A percentile compares a stretch with the other conserved stretches of the same genome.
Conservation (phyloP, 2,797 vertebrate species). For the Esox lucius region DNA sequence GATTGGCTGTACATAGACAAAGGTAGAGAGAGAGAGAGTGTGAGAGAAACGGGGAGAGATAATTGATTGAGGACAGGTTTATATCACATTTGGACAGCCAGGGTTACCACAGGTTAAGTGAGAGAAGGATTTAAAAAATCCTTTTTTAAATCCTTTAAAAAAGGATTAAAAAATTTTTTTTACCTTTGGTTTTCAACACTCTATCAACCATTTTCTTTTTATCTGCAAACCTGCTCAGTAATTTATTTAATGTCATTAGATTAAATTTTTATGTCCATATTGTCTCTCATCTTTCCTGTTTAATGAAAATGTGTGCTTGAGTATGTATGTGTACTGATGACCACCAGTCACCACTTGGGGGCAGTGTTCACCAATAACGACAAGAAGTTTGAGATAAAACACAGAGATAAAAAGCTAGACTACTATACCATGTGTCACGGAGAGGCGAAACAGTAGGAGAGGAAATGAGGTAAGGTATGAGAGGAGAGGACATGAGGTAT, state of each 20-base stretch:
- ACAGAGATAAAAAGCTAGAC: not conserved
- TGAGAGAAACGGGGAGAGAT: not conserved
- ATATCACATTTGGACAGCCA: not conserved
- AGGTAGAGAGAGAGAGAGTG: not conserved
- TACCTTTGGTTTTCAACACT: not conserved
- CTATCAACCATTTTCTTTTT: not conserved
- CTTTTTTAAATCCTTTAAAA: too few relatives aligned
- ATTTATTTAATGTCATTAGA: not conserved
- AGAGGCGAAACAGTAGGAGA: not conserved
- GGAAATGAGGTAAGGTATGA: too few relatives aligned
- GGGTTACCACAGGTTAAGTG: not conserved
- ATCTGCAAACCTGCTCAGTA: not conserved
- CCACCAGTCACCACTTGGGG: not conserved
- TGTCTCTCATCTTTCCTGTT: not conserved
- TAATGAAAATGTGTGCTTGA: not conserved
- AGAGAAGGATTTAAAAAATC: too few relatives aligned
- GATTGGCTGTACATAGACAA: slow-evolving; percentile 22
- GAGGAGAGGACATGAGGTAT: too few relatives aligned
- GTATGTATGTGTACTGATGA: not conserved
- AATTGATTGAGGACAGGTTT: not conserved
- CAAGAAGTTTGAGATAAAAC: not conserved
- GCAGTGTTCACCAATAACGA: not conserved
- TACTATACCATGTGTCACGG: not conserved
- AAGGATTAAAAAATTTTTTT: too few relatives aligned
- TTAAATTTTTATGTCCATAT: not conserved